A percentile compares a stretch with the other conserved stretches of the same genome.
These are phyloP conservation scores for Cephus pulcher DNA, from an alignment of 2,888 invertebrate genomes.

Conservation along the genomic window DNA sequence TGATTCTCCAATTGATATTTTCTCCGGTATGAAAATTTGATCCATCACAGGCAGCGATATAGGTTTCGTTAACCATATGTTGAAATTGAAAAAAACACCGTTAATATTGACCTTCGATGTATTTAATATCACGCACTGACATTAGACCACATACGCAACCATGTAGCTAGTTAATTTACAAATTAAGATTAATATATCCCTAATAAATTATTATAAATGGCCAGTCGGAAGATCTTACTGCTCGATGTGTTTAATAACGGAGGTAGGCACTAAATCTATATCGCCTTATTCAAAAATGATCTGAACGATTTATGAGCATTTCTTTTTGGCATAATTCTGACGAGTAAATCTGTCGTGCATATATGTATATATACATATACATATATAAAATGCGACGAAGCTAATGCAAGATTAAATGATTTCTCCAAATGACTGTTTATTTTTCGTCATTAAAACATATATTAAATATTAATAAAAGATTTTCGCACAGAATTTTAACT, in stretches of 20 bases:
- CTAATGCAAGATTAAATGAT: background rate
- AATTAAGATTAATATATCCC: conserved; percentile 56
- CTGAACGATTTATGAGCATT: background rate
- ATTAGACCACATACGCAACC: conserved; percentile 22
- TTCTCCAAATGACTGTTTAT: background rate
- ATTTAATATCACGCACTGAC: conserved; percentile 20
- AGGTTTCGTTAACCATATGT: background rate
- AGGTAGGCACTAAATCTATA: background rate
- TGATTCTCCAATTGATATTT: background rate
- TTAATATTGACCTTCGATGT: conserved; percentile 7
- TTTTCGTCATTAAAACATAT: background rate
- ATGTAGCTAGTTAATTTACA: conserved; percentile 52
- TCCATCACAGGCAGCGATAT: background rate
- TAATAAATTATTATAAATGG: conserved; percentile 56
- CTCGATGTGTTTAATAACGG: conserved; percentile 10
- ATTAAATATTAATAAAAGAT: background rate
- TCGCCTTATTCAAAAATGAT: background rate
- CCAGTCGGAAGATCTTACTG: conserved; percentile 16
- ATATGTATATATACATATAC: too few species aligned
- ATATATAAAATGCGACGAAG: background rate
- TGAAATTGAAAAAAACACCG: background rate
- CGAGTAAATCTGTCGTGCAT: background rate
- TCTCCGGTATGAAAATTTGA: background rate
- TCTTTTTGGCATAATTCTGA: background rate
- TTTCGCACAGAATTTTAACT: background rate